A percentile compares a stretch with the other conserved stretches of the same genome.
phyloP scores from a whole-genome alignment of 1,140 invertebrate genomes.

The Periplaneta americana region DNA sequence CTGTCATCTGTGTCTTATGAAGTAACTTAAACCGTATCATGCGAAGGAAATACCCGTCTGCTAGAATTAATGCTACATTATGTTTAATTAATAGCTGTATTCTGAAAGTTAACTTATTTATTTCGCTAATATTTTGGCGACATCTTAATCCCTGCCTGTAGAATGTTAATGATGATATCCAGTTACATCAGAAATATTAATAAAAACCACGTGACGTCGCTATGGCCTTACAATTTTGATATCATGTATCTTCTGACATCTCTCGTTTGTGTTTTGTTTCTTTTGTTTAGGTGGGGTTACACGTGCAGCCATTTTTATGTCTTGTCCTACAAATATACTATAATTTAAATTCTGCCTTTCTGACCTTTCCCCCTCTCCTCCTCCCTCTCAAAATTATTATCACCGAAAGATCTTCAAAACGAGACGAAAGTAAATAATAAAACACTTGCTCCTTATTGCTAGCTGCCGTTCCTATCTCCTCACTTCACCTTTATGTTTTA shows the following conservation, averaged over 20 bases:
- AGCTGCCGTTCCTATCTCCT: neutral
- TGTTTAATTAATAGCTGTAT: neutral
- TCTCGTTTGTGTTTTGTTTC: neutral
- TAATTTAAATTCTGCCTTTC: neutral
- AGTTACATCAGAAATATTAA: neutral
- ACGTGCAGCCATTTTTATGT: neutral
- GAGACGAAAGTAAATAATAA: neutral
- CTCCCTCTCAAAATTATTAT: neutral
- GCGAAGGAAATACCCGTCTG: neutral
- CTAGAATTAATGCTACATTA: neutral
- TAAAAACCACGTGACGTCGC: neutral
- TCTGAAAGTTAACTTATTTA: neutral
- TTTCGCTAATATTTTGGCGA: neutral
- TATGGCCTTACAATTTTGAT: neutral
- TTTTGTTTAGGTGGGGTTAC: neutral
- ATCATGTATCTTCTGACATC: neutral
- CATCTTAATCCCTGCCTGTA: neutral
- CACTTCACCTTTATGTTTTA: neutral
- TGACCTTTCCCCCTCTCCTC: neutral
- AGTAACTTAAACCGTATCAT: neutral
- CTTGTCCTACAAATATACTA: neutral
- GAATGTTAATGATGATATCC: neutral
- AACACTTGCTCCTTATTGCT: neutral
- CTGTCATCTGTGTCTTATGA: too few relatives aligned
- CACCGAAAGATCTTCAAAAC: neutral